Evolutionary conservation across 1,140 invertebrate genomes (phyloP), one percentile per base, ranked within the genome.

Genomic region (Drosophila pandora): DNA sequence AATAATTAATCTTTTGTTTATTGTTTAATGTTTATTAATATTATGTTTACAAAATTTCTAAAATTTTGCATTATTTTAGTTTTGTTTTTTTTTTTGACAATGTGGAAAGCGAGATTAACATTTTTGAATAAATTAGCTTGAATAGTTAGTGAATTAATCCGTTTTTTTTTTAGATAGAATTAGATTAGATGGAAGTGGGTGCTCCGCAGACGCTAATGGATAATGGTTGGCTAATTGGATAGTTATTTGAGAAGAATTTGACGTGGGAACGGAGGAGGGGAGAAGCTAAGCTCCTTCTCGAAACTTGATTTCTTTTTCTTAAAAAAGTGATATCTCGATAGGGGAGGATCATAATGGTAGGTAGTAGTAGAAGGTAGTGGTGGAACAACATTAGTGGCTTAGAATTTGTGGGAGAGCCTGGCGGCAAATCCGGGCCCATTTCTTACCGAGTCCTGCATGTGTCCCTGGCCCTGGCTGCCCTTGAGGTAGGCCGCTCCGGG

Each of bases 401-500:
- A 37, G 34, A 47, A 47, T 17, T 22, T 47, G 22, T 47, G 9
- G 17, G 62, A 76, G 70, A 22, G 43, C 43, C 43, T 43, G 43
- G 43, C 17, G 34, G 34, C 17, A 47, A 47, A 43, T 13, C n/a
- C n/a, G 5, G 41, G 41, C 21, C 43, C 43, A 22, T 47, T 60
- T 75, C 92, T 92, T 79, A 91, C 92, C 79, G 92, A 92, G 69
- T 92, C 92, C 58, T 92, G 92, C 71, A 92, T 90, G 64, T 93
- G 91, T 50, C 92, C 93, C 78, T 94, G 94, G 10, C 93, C 93
- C 50, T 94, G 93, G 54, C 92, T 93, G 58, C 93, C 93, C 70
- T 94, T 94, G 71, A 91, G 93, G 5, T 94, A 93, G 62, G 93
- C 92, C 0, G 93, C 92, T 6, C 92, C 92, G 3, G 93, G 93